These are phyloP conservation scores for Sminthurides aquaticus DNA, from an alignment of 2,888 invertebrate species.

Conservation along the genomic window DNA sequence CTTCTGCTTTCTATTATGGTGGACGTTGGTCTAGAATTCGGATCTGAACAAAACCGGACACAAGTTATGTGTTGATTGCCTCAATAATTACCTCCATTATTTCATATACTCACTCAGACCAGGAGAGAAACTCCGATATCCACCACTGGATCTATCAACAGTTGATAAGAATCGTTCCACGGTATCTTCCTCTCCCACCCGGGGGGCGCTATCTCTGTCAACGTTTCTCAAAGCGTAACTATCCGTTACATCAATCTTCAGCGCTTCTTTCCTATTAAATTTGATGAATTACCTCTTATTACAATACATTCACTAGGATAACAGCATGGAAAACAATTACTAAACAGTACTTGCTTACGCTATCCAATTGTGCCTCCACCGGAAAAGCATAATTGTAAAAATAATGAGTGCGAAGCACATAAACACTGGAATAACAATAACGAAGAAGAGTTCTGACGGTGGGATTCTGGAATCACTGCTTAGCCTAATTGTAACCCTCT, in stretches of 20 bases:
- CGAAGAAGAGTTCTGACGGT: background rate
- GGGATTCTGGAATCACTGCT: slow-evolving; percentile 4
- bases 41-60: too few species aligned
- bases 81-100: too few species aligned
- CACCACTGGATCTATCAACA: background rate
- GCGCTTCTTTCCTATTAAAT: background rate
- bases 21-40: background rate
- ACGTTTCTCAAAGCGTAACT: slow-evolving; percentile 5
- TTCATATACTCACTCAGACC: background rate
- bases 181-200: background rate
- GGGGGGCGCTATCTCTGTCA: background rate
- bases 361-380: slow-evolving; percentile 15
- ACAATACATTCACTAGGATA: too few species aligned
- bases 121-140: background rate
- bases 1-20: background rate
- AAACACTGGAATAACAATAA: slow-evolving; percentile 11
- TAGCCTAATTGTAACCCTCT: slow-evolving; percentile 3
- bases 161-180: background rate
- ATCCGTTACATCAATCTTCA: slow-evolving; percentile 13
- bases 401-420: slow-evolving; percentile 2
- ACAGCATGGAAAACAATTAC: too few species aligned
- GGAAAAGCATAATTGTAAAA: slow-evolving; percentile 6
- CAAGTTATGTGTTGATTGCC: too few species aligned
- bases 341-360: too few species aligned
- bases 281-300: background rate